Base-by-base conservation (phyloP, 2,797 vertebrate species). In the Chelonia mydas region DNA sequence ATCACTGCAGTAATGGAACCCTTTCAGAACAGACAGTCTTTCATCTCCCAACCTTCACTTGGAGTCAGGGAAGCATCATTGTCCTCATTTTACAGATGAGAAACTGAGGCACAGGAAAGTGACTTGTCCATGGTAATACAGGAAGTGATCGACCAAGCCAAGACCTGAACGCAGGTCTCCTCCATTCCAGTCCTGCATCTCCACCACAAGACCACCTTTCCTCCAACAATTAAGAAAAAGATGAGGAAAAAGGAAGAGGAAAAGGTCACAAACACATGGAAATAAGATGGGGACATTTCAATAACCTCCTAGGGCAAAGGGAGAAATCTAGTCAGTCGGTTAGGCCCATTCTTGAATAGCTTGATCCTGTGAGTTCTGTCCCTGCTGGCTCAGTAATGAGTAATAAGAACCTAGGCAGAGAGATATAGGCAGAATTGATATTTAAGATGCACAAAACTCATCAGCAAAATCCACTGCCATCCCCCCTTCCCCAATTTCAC, bases 1-100 rank as follows among this genome's bases (percentile, higher is more conserved):
- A 9, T 49, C 25, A 80, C 11, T 27, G 8, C 4, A 37, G 7
- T 1, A 3, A 61, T 25, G 68, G 16, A 8, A 41, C 37, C 45
- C 11, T 11, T 25, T 8, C 1, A 19, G 57, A 45, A 3, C 23
- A n/a, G 1, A 72, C 10, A 10, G 33, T 37, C 0, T 17, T 27
- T 16, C 53, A 28, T 28, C 81, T 10, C 33, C 16, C 0, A 10
- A 23, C 9, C 4, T 25, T 6, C 5, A 1, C 10, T 61, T 25
- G 2, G 17, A 45, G 28, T 61, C 1, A 15, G 59, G 6, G 51
- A 51, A 55, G 57, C 25, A 45, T 72, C 19, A 54, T 10, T 50
- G 27, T 1, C 76, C n/a, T 25, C 25, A 2, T 3, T 15, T 17
- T 82, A 21, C 17, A 13, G 27, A 28, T 49, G 45, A 28, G 74